Conservation (phyloP, 2,113 vertebrate genomes). For the Rhabdomys dilectus region DNA sequence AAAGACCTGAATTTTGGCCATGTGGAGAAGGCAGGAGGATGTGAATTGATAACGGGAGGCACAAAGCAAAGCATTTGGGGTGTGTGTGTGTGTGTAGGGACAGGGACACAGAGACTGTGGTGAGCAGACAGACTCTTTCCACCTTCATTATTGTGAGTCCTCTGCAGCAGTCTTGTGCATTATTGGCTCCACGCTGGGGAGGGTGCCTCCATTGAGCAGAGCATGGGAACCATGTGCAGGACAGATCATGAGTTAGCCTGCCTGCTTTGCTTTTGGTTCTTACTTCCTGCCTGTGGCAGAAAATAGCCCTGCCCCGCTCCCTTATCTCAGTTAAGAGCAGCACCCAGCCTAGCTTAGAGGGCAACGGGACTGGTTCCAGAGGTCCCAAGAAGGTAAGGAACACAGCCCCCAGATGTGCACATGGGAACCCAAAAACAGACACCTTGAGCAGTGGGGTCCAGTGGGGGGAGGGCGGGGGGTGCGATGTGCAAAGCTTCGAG, state of each 20-base stretch:
- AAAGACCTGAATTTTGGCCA: background rate
- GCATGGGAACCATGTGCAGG: background rate
- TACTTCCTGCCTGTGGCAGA: slow-evolving; percentile 71
- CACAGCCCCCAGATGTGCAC: background rate
- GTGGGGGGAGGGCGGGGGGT: too few species aligned
- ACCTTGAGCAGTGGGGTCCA: fast-evolving
- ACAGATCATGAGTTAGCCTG: background rate
- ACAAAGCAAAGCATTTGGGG: background rate
- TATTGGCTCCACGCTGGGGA: background rate
- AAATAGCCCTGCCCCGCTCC: slow-evolving; percentile 44
- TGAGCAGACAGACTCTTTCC: background rate
- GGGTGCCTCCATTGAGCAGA: background rate
- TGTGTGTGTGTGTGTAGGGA: too few species aligned
- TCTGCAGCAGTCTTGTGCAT: background rate
- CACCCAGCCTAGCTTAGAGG: slow-evolving; percentile 75
- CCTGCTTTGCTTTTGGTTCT: background rate
- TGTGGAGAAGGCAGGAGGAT: background rate
- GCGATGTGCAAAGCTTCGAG: fast-evolving
- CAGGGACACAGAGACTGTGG: fast-evolving
- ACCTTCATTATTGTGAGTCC: background rate
- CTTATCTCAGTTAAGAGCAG: slow-evolving; percentile 66
- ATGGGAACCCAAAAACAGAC: background rate
- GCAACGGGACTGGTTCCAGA: slow-evolving; percentile 44
- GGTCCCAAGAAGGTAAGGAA: background rate
- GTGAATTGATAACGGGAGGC: background rate